Percentiles rank a stretch among this genome's conserved stretches.
These are phyloP conservation scores for Tichodroma muraria DNA, from an alignment of 2,113 vertebrate genomes.

Conservation along the genomic window DNA sequence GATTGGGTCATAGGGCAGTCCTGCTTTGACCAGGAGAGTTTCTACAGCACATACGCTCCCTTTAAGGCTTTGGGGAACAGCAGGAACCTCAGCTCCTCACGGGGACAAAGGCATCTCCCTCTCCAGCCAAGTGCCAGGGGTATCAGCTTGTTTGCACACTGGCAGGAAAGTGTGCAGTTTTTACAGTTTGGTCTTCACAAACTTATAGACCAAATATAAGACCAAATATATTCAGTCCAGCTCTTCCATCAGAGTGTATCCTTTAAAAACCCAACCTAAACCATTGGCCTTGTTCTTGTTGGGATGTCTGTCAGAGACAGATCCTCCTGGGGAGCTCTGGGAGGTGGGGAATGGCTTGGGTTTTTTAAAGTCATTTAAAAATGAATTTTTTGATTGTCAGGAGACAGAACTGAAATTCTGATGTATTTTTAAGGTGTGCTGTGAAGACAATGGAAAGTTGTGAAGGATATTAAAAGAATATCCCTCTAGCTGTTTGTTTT, in stretches of 20 bases:
- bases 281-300: not conserved
- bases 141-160: not conserved
- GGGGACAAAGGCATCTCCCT: not conserved
- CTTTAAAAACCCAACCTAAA: not conserved
- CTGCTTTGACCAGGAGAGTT: not conserved
- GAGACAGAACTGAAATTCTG: not conserved
- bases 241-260: not conserved
- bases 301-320: not conserved
- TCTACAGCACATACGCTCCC: not conserved
- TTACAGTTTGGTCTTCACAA: no score
- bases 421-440: not conserved
- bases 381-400: not conserved
- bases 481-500: not conserved
- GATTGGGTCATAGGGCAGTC: not conserved
- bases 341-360: fast-evolving
- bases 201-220: no score
- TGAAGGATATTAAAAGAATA: not conserved
- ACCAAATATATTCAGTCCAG: not conserved
- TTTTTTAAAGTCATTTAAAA: not conserved
- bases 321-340: not conserved
- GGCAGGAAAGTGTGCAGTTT: no score
- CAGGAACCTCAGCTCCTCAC: not conserved
- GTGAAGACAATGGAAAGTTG: not conserved
- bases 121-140: not conserved
- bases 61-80: not conserved